Percentiles rank a stretch among this genome's conserved stretches.
Evolutionary conservation across 1,140 invertebrate genomes (phyloP).

Genomic region (Brachionus manjavacas): DNA sequence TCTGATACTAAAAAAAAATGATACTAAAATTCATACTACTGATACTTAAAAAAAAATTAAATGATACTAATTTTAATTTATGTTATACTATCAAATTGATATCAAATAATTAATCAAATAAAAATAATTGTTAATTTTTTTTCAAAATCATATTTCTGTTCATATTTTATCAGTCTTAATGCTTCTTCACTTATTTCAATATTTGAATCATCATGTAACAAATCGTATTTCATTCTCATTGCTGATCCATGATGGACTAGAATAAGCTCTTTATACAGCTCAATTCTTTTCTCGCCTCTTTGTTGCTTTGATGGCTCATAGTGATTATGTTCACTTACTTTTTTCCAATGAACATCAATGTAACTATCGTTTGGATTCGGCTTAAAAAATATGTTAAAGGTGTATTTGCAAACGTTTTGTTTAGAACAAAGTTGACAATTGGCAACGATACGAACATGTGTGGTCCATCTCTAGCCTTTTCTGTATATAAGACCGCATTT

Average conservation of each 20-base stretch:
- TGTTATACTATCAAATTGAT: too few species aligned
- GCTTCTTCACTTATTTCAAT: slow-evolving; percentile 9
- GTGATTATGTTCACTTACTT: neutral
- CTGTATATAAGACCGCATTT: slow-evolving; percentile 25
- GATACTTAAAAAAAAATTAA: too few species aligned
- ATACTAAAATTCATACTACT: too few species aligned
- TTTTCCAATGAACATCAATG: neutral
- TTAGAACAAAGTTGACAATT: slow-evolving; percentile 21
- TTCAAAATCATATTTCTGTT: slow-evolving; percentile 25
- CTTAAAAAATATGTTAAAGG: neutral
- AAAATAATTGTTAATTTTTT: neutral
- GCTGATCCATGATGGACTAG: slow-evolving; percentile 16
- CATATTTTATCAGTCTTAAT: neutral
- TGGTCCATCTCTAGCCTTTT: neutral
- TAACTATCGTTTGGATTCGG: neutral
- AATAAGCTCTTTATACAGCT: neutral
- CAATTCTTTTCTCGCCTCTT: neutral
- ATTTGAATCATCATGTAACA: neutral
- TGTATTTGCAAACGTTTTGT: slow-evolving; percentile 20
- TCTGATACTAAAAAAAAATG: too few species aligned
- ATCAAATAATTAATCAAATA: too few species aligned
- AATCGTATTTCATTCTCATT: slow-evolving; percentile 25
- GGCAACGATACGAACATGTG: slow-evolving; percentile 2
- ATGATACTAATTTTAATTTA: too few species aligned
- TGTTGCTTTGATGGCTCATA: slow-evolving; percentile 1